Evolutionary conservation across 2,113 vertebrate genomes (phyloP), one percentile per base, ranked within the genome.

Genomic region (Prunella himalayana): DNA sequence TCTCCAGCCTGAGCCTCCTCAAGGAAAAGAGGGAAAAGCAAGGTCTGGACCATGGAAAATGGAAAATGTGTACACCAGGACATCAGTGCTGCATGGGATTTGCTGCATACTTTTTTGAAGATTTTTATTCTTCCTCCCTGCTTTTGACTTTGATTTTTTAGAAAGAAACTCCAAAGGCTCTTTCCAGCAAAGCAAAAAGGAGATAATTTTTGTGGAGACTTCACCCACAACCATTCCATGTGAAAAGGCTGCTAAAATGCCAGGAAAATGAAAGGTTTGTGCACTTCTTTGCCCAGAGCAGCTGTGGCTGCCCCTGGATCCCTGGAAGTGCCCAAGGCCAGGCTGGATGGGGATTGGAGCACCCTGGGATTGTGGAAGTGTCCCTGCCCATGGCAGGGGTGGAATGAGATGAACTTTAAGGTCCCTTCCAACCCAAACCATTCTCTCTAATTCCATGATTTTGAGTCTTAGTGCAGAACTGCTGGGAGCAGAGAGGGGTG

Each of bases 261-360:
- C 76, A 66, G 14, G 2, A 9, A 79, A 63, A 59, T 28, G 47
- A 66, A 39, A 68, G 12, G 18, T 54, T 12, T 64, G 61, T 39
- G 82, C 23, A 37, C 2, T 60, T 47, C 45, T 37, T 53, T 63
- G 45, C 12, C 28, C 33, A n/a, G 1, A 44, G 22, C 4, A 51
- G 11, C 1, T 57, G 37, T 59, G 59, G 27, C 21, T 81, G 50
- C 15, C 13, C 23, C 39, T 53, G 81, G 47, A 75, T 51, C 23
- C 10, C 37, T 82, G 60, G 24, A 1, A 31, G 11, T 54, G 47
- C 3, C n/a, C 86, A 18, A 45, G 21, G 4, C 3, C 16, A 31
- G 45, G 28, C 0, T 82, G 61, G 77, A 66, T 0, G 0, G 18
- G 23, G 28, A 7, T 51, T 39, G 60, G 69, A 89, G 24, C 20